phyloP scores from a whole-genome alignment of 92 coral and sea anemone genomes.

The Siderastrea radians region DNA sequence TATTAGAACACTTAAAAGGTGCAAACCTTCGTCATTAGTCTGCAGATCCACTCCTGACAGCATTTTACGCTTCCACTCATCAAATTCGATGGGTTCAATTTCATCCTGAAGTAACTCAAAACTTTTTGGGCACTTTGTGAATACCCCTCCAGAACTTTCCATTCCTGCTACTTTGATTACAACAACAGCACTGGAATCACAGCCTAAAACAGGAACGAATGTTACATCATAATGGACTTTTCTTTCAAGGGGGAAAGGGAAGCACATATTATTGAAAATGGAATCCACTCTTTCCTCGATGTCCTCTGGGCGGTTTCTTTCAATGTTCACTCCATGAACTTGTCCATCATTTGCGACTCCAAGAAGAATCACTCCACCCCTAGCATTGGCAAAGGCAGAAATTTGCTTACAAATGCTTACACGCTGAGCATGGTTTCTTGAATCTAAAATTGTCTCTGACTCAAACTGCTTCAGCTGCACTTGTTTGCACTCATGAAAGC shows the following conservation, averaged over 20 bases:
- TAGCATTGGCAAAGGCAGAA: slow-evolving; percentile 14
- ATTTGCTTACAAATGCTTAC: not conserved
- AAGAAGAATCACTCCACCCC: not conserved
- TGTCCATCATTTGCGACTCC: not conserved
- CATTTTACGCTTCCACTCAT: slow-evolving; percentile 10
- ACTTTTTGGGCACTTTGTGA: slow-evolving; percentile 9
- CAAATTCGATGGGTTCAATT: not conserved
- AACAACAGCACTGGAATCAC: not conserved
- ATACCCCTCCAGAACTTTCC: not conserved
- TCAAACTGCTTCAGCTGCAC: not conserved
- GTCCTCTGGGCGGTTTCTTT: not conserved
- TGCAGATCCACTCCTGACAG: not conserved
- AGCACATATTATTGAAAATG: not conserved
- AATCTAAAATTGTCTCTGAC: not conserved
- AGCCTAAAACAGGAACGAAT: not conserved
- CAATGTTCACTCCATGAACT: not conserved
- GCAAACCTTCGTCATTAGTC: not conserved
- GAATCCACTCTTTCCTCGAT: not conserved
- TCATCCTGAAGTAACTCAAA: not conserved
- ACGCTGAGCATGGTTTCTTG: not conserved
- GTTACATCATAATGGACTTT: not conserved
- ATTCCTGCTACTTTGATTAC: slow-evolving; percentile 6
- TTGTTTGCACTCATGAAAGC: not conserved
- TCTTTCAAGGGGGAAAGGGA: not conserved
- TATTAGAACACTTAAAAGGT: not conserved